A percentile compares a stretch with the other conserved stretches of the same genome.
phyloP scores from a whole-genome alignment of 2,888 invertebrate species.

The Lasius platythorax region DNA sequence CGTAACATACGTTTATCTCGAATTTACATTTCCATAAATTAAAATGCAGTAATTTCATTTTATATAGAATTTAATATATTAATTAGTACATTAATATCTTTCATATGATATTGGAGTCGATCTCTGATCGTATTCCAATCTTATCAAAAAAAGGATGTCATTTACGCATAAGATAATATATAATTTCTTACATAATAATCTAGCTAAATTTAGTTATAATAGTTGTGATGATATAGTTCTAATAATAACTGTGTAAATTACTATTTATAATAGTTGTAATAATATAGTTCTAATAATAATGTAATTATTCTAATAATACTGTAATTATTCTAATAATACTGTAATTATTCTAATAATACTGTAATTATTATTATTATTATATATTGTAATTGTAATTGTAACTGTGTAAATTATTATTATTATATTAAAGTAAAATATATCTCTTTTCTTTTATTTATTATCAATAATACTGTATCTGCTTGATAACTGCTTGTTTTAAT shows the following conservation, averaged over 20 bases:
- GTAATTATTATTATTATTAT: too few species aligned
- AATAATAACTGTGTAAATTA: background rate
- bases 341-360: too few species aligned
- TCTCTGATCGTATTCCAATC: background rate
- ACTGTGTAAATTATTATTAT: background rate
- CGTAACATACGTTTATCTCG: background rate
- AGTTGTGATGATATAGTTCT: background rate
- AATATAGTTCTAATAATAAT: too few species aligned
- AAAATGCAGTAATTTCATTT: background rate
- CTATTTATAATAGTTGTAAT: too few species aligned
- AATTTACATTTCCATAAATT: constrained; percentile 26
- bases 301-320: too few species aligned
- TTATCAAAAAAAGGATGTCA: background rate
- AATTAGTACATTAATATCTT: background rate
- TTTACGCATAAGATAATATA: background rate
- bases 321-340: too few species aligned
- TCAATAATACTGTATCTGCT: background rate
- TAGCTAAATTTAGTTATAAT: background rate
- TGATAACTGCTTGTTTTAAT: background rate
- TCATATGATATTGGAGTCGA: background rate
- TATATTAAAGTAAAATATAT: background rate
- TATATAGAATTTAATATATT: background rate
- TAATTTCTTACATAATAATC: background rate
- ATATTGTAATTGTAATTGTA: background rate
- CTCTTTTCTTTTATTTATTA: background rate